These are phyloP conservation scores for Istiophorus platypterus DNA, from an alignment of 2,113 vertebrate genomes.

Conservation along the genomic window DNA sequence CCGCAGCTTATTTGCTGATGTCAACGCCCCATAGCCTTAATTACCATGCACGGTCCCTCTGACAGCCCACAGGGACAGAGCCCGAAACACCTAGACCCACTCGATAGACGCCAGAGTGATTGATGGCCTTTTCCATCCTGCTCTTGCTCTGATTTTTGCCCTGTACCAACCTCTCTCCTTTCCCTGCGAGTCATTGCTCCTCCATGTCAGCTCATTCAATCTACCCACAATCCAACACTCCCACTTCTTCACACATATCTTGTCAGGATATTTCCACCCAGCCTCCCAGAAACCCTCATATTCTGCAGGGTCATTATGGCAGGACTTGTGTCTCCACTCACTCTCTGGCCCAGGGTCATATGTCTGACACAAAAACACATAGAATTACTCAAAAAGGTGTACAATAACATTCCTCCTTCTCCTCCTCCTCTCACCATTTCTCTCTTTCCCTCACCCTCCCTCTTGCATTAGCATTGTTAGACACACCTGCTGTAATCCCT, in stretches of 20 bases:
- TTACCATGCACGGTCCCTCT: conserved; percentile 73
- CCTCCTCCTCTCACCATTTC: neutral
- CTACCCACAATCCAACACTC: conserved; percentile 68
- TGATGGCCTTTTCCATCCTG: conserved; percentile 68
- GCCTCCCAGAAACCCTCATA: conserved; percentile 45
- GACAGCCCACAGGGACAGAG: conserved; percentile 61
- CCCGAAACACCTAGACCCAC: conserved; percentile 68
- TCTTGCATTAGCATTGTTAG: conserved; percentile 75
- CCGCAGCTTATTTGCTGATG: conserved; percentile 57
- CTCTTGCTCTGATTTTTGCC: conserved; percentile 51
- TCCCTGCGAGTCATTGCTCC: conserved; percentile 58
- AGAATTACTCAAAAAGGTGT: conserved; percentile 6
- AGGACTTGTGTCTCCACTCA: conserved; percentile 32
- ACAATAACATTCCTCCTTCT: neutral
- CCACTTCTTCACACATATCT: conserved; percentile 47
- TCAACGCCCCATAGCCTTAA: conserved; percentile 57
- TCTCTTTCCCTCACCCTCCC: conserved; percentile 5
- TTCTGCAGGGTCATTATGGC: conserved; percentile 61
- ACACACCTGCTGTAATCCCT: conserved; percentile 79
- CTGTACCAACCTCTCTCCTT: conserved; percentile 38
- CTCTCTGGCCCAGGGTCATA: conserved; percentile 14
- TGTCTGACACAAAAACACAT: conserved; percentile 15
- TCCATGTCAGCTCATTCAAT: conserved; percentile 59
- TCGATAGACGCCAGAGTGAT: conserved; percentile 78
- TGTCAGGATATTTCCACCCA: conserved; percentile 44